phyloP scores from a whole-genome alignment of 2,888 invertebrate genomes.

The Agelastica alni region DNA sequence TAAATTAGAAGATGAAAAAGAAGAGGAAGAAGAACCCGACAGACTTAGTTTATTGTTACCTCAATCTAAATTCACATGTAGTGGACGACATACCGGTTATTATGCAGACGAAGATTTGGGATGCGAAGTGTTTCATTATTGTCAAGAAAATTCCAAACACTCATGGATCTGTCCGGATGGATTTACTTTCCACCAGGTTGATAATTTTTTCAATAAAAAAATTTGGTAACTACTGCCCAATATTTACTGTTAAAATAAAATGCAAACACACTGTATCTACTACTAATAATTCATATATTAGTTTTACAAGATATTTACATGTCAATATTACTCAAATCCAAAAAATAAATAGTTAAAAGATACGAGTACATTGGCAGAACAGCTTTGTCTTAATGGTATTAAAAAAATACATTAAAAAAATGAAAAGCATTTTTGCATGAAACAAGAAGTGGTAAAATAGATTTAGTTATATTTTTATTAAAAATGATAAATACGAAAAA shows the following conservation, averaged over 20 bases:
- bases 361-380: too few species aligned
- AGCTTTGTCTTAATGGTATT: too few species aligned
- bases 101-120: constrained; percentile 87
- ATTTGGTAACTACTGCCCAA: neutral
- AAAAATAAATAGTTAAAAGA: neutral
- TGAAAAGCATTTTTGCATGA: too few species aligned
- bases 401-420: too few species aligned
- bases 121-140: constrained; percentile 93
- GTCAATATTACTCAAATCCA: neutral
- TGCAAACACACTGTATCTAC: too few species aligned
- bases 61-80: constrained; percentile 83
- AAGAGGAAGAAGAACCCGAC: constrained; percentile 85
- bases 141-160: constrained; percentile 86
- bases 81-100: constrained; percentile 81
- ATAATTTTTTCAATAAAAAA: neutral
- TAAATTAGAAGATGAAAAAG: constrained; percentile 59
- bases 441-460: too few species aligned
- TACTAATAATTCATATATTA: too few species aligned
- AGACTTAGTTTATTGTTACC: constrained; percentile 76
- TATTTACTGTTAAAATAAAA: too few species aligned
- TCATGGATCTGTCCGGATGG: constrained; percentile 94
- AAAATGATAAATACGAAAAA: too few species aligned
- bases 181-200: constrained; percentile 83
- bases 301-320: neutral
- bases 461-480: too few species aligned